Evolutionary conservation across 1,140 invertebrate species (phyloP), one percentile per base, ranked within the genome.

Genomic region (Acromyrmex charruanus): DNA sequence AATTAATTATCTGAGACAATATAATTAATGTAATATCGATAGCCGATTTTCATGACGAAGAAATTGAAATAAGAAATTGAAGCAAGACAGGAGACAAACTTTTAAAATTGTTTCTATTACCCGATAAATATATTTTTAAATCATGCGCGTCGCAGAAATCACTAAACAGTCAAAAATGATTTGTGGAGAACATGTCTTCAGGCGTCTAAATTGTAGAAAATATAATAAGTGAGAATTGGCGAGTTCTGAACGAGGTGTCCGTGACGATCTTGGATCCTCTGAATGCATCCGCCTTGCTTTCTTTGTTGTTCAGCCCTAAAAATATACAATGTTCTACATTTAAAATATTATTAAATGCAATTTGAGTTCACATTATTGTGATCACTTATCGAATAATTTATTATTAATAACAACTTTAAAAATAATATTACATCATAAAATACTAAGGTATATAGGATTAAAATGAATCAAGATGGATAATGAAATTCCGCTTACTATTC

Each of bases 291-390:
- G 49, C 65, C 65, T 59, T 74, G 25, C 66, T 58, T 69, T 66
- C 75, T 44, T 44, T 79, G n/a, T 77, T 85, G 18, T 86, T 86
- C 85, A 86, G 44, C 85, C 77, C 85, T 86, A 86, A 66, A 51
- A 86, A 86, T 58, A 5, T 49, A 86, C 44, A 51, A 85, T 1
- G 9, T 61, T 25, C 31, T 25, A 63, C 35, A 63, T 85, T 85
- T 63, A 65, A 81, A 53, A 59, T 63, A 21, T 63, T 59, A 49
- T 85, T 63, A 35, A 21, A 39, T 28, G 12, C 16, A 59, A 49
- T 1, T 39, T 28, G 2, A 44, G 3, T 35, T 49, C 6, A 49
- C 12, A 5, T 61, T 61, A 21, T 69, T 55, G 9, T 55, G 9
- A 71, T 39, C 49, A 28, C n/a, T 80, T 44, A 80, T 35, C 0